Conservation (phyloP, 1,140 invertebrate genomes). For the Cydia strobilella region DNA sequence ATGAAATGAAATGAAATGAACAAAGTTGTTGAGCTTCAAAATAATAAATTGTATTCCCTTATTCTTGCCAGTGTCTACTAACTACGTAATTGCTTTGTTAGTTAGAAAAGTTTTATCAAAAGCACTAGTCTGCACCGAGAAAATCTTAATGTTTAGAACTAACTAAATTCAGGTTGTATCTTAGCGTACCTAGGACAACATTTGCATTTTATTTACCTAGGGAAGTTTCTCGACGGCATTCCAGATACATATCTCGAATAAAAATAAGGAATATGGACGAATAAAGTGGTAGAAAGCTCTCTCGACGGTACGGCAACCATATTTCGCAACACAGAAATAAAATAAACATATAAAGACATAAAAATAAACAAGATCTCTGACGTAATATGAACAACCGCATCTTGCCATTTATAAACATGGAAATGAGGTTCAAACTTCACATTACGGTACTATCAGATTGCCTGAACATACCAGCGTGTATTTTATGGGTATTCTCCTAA, state of each 20-base stretch:
- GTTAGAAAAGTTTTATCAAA: neutral
- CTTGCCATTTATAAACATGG: constrained; percentile 29
- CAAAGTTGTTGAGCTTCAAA: neutral
- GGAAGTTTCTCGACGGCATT: constrained; percentile 1
- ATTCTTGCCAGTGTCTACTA: neutral
- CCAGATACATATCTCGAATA: constrained; percentile 7
- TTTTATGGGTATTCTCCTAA: constrained; percentile 33
- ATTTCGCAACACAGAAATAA: constrained; percentile 19
- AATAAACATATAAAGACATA: constrained; percentile 30
- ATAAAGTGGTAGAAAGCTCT: constrained; percentile 22
- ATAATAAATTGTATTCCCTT: neutral
- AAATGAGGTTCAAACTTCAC: constrained; percentile 33
- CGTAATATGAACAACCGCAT: constrained; percentile 29
- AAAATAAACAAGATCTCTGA: constrained; percentile 27
- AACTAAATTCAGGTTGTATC: neutral
- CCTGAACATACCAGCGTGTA: constrained; percentile 10
- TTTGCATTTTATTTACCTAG: constrained; percentile 5
- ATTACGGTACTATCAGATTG: constrained; percentile 29
- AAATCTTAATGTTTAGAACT: neutral
- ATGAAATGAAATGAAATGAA: too few relatives aligned
- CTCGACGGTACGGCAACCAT: constrained; percentile 8
- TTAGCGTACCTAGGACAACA: neutral
- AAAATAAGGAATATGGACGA: constrained; percentile 21
- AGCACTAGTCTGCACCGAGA: neutral
- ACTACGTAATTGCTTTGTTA: neutral